phyloP scores from a whole-genome alignment of 2,888 invertebrate species.

The Netelia fuscicornis region DNA sequence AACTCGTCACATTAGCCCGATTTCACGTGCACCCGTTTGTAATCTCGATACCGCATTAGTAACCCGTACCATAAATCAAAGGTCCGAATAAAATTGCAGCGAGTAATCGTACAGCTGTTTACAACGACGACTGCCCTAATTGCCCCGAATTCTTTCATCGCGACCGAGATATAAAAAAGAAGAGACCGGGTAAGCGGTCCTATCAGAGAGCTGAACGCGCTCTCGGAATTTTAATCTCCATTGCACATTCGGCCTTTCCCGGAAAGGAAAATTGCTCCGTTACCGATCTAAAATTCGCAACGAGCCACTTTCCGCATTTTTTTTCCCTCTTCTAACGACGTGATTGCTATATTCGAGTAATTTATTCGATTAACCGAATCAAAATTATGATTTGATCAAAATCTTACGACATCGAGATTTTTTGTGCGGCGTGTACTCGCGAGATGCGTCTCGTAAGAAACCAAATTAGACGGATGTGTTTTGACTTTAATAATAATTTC shows the following conservation, averaged over 20 bases:
- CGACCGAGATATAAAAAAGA: neutral
- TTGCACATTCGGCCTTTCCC: slow-evolving; percentile 1
- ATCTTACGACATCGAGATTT: neutral
- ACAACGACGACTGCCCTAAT: slow-evolving; percentile 49
- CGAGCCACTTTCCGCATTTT: slow-evolving; percentile 8
- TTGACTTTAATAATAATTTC: slow-evolving; percentile 13
- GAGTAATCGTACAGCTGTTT: slow-evolving; percentile 17
- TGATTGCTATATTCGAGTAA: slow-evolving; percentile 10
- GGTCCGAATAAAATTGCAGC: slow-evolving; percentile 43
- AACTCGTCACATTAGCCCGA: neutral
- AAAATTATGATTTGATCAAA: neutral
- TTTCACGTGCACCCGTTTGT: slow-evolving; percentile 22
- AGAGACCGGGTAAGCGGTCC: neutral
- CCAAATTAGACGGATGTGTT: slow-evolving; percentile 25
- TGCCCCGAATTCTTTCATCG: slow-evolving; percentile 64
- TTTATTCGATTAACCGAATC: neutral
- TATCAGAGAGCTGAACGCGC: slow-evolving; percentile 1
- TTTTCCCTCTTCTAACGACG: neutral
- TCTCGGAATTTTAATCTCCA: slow-evolving; percentile 15
- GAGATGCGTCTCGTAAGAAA: neutral
- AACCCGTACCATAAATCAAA: slow-evolving; percentile 25
- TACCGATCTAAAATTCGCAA: neutral
- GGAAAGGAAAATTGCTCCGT: slow-evolving; percentile 14
- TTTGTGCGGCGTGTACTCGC: too few species aligned
- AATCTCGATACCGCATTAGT: slow-evolving; percentile 23